Evolutionary conservation across 2,113 vertebrate species (phyloP).

Genomic region (Gallinago paraguaiae): DNA sequence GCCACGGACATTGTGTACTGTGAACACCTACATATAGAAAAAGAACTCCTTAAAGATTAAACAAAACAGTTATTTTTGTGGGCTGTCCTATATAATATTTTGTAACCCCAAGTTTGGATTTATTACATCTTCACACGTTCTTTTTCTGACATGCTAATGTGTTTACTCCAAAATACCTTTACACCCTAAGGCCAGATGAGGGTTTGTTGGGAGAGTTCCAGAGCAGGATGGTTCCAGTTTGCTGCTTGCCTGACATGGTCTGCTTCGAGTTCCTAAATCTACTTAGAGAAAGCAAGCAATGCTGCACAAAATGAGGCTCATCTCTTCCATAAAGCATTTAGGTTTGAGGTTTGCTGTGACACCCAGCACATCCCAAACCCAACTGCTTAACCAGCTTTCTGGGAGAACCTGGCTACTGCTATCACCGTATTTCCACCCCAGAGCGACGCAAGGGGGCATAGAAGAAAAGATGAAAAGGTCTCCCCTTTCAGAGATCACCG

Average conservation of each 20-base stretch:
- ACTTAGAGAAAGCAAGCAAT: not conserved
- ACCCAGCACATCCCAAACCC: not conserved
- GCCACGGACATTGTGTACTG: not conserved
- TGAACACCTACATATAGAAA: not conserved
- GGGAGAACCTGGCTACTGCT: not conserved
- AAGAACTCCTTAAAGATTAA: not conserved
- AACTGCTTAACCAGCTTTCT: not conserved
- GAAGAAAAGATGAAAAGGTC: not conserved
- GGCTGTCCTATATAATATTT: not conserved
- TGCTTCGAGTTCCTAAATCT: not conserved
- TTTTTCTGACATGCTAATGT: not conserved
- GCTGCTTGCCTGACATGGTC: not conserved
- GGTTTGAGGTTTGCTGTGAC: not conserved
- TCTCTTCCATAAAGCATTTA: not conserved
- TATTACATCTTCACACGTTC: not conserved
- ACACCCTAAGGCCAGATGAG: not conserved
- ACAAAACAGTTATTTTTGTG: not conserved
- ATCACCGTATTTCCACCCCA: not conserved
- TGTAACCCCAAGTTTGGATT: not conserved
- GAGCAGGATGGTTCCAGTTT: not conserved
- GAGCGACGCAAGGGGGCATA: not conserved
- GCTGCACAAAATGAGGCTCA: not conserved
- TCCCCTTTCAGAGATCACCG: not conserved
- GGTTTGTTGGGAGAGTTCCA: not conserved
- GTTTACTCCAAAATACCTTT: not conserved